Percentiles rank a stretch among this genome's conserved stretches.
Conservation (phyloP, 30 jellyfish, hydroid and myxozoan species). For the Chrysaora quinquecirrha region DNA sequence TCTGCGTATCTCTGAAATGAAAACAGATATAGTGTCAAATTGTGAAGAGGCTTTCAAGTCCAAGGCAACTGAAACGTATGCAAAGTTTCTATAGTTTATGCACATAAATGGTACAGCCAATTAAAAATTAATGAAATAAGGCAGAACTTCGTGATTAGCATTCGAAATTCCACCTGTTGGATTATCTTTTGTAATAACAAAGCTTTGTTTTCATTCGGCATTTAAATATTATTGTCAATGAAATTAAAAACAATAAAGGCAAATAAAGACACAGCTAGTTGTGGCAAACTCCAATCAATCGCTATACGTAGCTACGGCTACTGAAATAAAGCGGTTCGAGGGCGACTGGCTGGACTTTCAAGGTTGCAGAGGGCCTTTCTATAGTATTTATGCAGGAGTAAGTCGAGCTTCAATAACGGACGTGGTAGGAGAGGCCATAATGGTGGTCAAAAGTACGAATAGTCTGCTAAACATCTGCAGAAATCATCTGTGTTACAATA, state of each 20-base stretch:
- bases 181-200: conserved; percentile 51
- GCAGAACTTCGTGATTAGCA: conserved; percentile 71
- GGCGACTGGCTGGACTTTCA: no score
- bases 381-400: no score
- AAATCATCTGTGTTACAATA: no score
- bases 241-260: conserved; percentile 47
- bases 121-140: conserved; percentile 74
- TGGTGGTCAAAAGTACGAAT: no score
- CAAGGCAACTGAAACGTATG: background rate
- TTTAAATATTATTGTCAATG: conserved; percentile 58
- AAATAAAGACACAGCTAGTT: conserved; percentile 23
- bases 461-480: no score
- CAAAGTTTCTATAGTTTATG: background rate
- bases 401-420: no score
- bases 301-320: no score
- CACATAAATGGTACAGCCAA: conserved; percentile 68
- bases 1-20: background rate
- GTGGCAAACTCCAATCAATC: conserved; percentile 18
- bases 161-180: conserved; percentile 67
- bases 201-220: conserved; percentile 56
- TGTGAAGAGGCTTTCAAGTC: conserved; percentile 8
- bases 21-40: background rate
- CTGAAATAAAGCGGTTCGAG: no score
- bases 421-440: no score
- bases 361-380: no score